phyloP scores from a whole-genome alignment of 2,113 vertebrate genomes.

The Gallinago paraguaiae region DNA sequence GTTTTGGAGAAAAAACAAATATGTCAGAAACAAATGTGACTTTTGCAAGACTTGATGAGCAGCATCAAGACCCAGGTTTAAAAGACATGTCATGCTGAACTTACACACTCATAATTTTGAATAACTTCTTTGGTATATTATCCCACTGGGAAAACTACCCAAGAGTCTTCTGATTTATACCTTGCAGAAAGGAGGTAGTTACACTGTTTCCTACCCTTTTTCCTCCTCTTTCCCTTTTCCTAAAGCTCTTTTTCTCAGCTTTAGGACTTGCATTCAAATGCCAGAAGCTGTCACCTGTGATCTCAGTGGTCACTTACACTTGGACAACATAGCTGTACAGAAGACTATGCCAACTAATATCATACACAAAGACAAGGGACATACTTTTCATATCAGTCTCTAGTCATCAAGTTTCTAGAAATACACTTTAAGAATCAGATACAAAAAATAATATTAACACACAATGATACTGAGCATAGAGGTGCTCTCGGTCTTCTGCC shows the following conservation, averaged over 20 bases:
- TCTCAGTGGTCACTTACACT: background rate
- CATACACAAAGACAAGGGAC: background rate
- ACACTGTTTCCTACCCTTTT: background rate
- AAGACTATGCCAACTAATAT: background rate
- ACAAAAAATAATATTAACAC: background rate
- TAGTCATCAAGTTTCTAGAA: background rate
- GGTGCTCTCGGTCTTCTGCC: background rate
- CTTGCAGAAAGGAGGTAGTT: background rate
- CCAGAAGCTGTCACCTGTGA: background rate
- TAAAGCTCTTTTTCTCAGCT: background rate
- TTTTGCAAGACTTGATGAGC: background rate
- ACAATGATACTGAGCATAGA: accelerated
- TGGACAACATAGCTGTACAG: too few relatives aligned
- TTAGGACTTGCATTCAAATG: background rate
- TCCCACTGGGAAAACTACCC: background rate
- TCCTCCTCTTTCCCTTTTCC: background rate
- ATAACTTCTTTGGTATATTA: background rate
- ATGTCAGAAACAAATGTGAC: background rate
- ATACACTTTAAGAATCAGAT: background rate
- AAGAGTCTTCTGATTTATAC: background rate
- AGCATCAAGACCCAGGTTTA: background rate
- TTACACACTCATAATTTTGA: background rate
- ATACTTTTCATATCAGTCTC: background rate
- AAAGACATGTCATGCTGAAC: background rate
- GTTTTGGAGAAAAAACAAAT: background rate